These are phyloP conservation scores for Gobionotothen gibberifrons DNA, from an alignment of 2,797 vertebrate genomes.

Conservation along the genomic window DNA sequence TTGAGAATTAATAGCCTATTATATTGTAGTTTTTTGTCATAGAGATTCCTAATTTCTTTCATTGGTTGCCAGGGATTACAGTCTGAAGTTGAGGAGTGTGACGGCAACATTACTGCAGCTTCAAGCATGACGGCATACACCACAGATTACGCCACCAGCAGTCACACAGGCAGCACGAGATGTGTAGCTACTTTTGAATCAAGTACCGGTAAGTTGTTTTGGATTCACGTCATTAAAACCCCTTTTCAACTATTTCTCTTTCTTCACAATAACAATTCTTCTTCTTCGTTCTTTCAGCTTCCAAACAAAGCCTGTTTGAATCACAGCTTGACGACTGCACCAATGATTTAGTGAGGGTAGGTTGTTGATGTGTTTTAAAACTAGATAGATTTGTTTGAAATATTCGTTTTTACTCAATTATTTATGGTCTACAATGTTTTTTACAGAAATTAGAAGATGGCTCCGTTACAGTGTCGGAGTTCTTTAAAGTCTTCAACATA, in stretches of 20 bases:
- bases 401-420: not conserved
- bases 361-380: not conserved
- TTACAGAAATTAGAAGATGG: constrained; percentile 90
- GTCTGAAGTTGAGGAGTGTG: constrained; percentile 50
- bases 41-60: not conserved
- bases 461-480: constrained; percentile 89
- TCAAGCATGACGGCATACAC: constrained; percentile 66
- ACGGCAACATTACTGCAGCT: constrained; percentile 57
- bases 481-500: constrained; percentile 91
- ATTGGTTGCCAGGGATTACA: constrained; percentile 23
- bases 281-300: constrained; percentile 75
- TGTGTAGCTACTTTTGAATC: constrained; percentile 86
- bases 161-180: constrained; percentile 84
- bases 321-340: constrained; percentile 88
- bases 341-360: constrained; percentile 84
- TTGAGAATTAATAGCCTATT: not conserved
- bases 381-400: not conserved
- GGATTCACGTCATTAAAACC: not conserved
- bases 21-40: constrained; percentile 2
- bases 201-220: constrained; percentile 71
- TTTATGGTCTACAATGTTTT: constrained; percentile 22
- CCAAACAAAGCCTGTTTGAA: constrained; percentile 86
- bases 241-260: not conserved
- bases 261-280: not conserved
- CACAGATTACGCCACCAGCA: constrained; percentile 80